Evolutionary conservation across 2,113 vertebrate genomes (phyloP).

Genomic region (Promerops cafer): DNA sequence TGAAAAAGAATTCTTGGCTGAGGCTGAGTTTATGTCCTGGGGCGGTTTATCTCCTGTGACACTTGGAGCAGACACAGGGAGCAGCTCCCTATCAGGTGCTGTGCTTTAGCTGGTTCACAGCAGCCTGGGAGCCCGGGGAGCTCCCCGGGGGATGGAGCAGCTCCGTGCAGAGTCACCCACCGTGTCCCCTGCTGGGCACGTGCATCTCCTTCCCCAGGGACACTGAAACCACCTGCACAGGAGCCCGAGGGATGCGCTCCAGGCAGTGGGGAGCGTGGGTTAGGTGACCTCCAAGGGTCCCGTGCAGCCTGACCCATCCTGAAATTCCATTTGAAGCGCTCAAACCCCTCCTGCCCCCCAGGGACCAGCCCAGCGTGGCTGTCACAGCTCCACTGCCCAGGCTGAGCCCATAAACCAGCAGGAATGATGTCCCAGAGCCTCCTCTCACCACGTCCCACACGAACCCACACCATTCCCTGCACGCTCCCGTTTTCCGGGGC

Average conservation of each 20-base stretch:
- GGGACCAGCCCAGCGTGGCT: accelerated
- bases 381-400: accelerated
- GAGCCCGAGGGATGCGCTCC: background rate
- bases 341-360: background rate
- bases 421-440: background rate
- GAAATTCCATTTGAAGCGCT: background rate
- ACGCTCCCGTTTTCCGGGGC: accelerated
- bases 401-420: accelerated
- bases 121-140: background rate
- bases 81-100: background rate
- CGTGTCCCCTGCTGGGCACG: accelerated
- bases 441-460: accelerated
- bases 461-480: accelerated
- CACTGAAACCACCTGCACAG: accelerated
- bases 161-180: background rate
- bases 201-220: background rate
- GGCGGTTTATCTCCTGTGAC: background rate
- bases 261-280: background rate
- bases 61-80: background rate
- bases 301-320: background rate
- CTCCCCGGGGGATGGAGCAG: background rate
- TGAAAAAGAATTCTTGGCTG: constrained; percentile 3
- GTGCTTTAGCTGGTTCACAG: background rate
- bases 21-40: background rate
- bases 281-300: background rate